phyloP scores from a whole-genome alignment of 2,113 vertebrate species.

The Elanoides forficatus region DNA sequence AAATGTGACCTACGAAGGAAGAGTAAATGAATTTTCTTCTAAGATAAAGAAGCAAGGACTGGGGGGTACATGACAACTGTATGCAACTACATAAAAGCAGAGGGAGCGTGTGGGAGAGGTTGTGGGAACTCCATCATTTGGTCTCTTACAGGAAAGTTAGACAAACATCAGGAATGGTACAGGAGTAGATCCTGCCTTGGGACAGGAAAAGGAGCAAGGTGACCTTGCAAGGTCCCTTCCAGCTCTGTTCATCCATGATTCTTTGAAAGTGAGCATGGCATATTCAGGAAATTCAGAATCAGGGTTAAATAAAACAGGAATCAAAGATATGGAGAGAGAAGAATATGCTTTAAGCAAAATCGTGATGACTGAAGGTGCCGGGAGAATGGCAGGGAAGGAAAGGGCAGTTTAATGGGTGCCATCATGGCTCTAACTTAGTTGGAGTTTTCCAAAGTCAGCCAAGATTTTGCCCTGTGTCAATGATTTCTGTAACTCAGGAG shows the following conservation, averaged over 20 bases:
- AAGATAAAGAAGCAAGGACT: background rate
- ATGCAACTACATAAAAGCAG: background rate
- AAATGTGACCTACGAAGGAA: background rate
- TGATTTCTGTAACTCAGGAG: background rate
- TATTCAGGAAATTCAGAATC: background rate
- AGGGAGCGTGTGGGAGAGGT: rapidly evolving
- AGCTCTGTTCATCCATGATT: background rate
- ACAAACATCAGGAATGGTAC: background rate
- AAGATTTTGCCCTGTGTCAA: background rate
- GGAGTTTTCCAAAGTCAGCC: background rate
- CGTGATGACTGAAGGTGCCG: background rate
- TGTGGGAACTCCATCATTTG: background rate
- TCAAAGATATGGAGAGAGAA: background rate
- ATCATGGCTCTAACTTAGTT: background rate
- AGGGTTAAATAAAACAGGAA: background rate
- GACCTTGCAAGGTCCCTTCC: background rate
- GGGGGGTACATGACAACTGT: rapidly evolving
- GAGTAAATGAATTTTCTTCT: background rate
- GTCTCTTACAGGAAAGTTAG: background rate
- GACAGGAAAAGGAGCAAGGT: background rate
- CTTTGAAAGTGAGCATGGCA: background rate
- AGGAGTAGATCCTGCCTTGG: background rate
- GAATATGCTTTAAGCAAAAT: background rate
- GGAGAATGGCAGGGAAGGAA: background rate
- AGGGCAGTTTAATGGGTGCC: background rate